Evolutionary conservation across 2,888 invertebrate genomes (phyloP).

Genomic region (Trichacis sp.): DNA sequence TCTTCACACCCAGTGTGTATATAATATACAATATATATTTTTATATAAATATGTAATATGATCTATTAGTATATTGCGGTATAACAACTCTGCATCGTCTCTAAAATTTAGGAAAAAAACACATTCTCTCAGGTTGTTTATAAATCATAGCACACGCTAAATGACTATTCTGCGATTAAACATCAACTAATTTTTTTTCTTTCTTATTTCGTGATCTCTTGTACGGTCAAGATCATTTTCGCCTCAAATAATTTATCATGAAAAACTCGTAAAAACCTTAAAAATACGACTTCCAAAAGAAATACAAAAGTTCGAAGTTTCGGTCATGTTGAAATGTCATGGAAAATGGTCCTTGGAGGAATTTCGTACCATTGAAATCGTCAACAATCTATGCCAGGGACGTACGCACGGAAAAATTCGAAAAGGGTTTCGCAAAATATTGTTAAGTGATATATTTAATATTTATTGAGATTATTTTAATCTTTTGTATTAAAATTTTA

Average conservation of each 20-base stretch:
- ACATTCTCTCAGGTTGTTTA: conserved; percentile 17
- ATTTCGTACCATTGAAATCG: background rate
- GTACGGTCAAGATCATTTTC: background rate
- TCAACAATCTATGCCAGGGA: background rate
- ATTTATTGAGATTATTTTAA: no score
- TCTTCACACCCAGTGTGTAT: conserved; percentile 15
- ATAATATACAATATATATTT: conserved; percentile 8
- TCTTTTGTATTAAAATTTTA: no score
- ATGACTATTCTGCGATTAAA: conserved; percentile 57
- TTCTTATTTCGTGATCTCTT: conserved; percentile 30
- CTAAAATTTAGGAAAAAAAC: conserved; percentile 44
- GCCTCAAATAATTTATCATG: background rate
- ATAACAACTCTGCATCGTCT: conserved; percentile 32
- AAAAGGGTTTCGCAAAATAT: no score
- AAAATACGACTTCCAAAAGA: background rate
- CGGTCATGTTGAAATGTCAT: background rate
- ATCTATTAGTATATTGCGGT: conserved; percentile 42
- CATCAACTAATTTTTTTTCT: conserved; percentile 50
- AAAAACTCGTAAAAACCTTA: conserved; percentile 2
- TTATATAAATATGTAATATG: conserved; percentile 37
- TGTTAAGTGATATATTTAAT: no score
- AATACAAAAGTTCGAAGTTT: background rate
- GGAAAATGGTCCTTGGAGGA: background rate
- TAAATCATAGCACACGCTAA: conserved; percentile 50
- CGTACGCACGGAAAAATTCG: no score